Evolutionary conservation across 2,113 vertebrate species (phyloP).

Genomic region (Protobothrops flavoviridis): DNA sequence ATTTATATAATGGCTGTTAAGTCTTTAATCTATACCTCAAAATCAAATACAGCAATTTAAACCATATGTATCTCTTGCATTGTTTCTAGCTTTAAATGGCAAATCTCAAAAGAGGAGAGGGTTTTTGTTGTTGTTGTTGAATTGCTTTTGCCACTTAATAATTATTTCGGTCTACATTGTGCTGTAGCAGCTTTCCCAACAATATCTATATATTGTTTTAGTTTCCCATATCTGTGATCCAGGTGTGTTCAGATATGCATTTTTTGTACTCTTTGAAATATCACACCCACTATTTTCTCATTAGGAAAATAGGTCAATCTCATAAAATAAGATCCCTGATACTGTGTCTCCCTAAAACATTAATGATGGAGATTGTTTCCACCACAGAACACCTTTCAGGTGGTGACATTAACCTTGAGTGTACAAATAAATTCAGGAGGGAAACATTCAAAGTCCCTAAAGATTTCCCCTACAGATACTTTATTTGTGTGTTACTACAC

Average conservation of each 20-base stretch:
- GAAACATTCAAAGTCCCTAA: neutral
- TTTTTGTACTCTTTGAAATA: constrained; percentile 4
- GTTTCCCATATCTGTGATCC: neutral
- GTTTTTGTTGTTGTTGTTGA: constrained; percentile 22
- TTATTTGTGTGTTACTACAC: neutral
- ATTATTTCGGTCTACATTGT: constrained; percentile 46
- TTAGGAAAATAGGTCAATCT: neutral
- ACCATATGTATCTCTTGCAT: neutral
- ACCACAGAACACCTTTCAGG: neutral
- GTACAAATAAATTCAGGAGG: neutral
- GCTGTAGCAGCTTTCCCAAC: constrained; percentile 22
- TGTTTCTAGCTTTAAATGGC: constrained; percentile 35
- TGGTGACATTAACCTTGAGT: too few relatives aligned
- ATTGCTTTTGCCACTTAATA: constrained; percentile 59
- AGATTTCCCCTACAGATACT: neutral
- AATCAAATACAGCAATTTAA: constrained; percentile 38
- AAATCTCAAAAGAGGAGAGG: constrained; percentile 31
- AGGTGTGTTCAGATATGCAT: neutral
- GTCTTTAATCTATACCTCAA: constrained; percentile 4
- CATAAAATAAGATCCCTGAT: neutral
- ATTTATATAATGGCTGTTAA: constrained; percentile 23
- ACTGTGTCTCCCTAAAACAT: neutral
- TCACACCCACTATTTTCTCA: constrained; percentile 26
- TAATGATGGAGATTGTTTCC: neutral
- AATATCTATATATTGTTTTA: neutral